Percentiles rank a stretch among this genome's conserved stretches.
Conservation (phyloP, 2,888 invertebrate genomes). For the Patella caerulea region DNA sequence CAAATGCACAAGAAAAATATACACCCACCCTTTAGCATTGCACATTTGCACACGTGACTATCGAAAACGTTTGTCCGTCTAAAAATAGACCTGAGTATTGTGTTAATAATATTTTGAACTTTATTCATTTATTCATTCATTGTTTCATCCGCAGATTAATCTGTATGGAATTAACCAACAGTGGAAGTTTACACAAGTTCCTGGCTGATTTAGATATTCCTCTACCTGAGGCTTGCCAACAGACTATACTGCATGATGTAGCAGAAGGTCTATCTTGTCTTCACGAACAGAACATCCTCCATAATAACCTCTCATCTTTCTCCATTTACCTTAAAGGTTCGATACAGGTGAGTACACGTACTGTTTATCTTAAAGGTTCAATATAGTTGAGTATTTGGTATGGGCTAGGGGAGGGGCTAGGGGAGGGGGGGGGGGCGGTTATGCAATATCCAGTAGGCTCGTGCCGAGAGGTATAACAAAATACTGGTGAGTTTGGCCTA, state of each 20-base stretch:
- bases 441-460: too few relatives aligned
- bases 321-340: constrained; percentile 63
- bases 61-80: not conserved
- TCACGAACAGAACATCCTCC: constrained; percentile 61
- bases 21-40: not conserved
- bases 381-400: too few relatives aligned
- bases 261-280: constrained; percentile 60
- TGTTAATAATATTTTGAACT: not conserved
- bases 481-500: too few relatives aligned
- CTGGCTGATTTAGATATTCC: constrained; percentile 52
- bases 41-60: not conserved
- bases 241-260: constrained; percentile 59
- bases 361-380: not conserved
- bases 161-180: constrained; percentile 58
- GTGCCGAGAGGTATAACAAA: too few relatives aligned
- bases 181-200: constrained; percentile 55
- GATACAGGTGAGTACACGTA: constrained; percentile 45
- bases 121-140: not conserved
- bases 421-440: too few relatives aligned
- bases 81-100: not conserved
- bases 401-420: too few relatives aligned
- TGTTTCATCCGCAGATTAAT: constrained; percentile 50
- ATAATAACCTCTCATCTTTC: constrained; percentile 56
- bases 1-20: not conserved
- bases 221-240: constrained; percentile 57